Evolutionary conservation across 2,113 vertebrate species (phyloP).

Genomic region (Ibidorhyncha struthersii): DNA sequence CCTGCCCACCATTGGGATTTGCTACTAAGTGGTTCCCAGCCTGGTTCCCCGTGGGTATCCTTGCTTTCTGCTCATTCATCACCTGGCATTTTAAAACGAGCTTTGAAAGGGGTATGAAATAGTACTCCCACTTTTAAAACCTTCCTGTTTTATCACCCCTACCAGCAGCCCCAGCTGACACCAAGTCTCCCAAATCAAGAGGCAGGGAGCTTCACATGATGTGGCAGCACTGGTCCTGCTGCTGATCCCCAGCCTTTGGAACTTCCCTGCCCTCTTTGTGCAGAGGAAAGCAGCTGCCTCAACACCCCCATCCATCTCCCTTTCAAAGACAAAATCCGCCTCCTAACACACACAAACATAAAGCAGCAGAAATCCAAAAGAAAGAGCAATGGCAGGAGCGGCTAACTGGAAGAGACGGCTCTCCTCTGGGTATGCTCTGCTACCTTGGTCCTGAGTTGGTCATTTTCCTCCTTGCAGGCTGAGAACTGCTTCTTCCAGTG

Average conservation of each 20-base stretch:
- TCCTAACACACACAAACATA: background rate
- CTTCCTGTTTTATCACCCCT: background rate
- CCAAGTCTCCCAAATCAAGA: background rate
- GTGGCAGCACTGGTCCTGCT: background rate
- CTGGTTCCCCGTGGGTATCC: background rate
- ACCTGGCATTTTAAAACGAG: background rate
- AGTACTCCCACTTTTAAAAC: background rate
- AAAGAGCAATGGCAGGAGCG: background rate
- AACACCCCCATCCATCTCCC: background rate
- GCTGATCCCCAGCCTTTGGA: background rate
- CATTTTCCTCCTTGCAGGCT: conserved; percentile 90
- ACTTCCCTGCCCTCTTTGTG: background rate
- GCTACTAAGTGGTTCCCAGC: background rate
- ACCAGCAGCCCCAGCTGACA: background rate
- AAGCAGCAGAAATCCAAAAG: background rate
- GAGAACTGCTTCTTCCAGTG: conserved; percentile 92
- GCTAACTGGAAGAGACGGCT: background rate
- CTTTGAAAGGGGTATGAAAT: background rate
- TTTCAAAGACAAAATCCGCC: background rate
- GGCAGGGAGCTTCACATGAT: accelerated
- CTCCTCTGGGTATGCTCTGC: background rate
- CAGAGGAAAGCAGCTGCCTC: background rate
- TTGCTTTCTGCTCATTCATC: background rate
- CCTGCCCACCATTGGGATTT: accelerated
- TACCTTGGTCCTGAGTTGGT: conserved; percentile 88